A percentile compares a stretch with the other conserved stretches of the same genome.
These are phyloP conservation scores for Anaspis maculata DNA, from an alignment of 2,888 invertebrate species.

Conservation along the genomic window DNA sequence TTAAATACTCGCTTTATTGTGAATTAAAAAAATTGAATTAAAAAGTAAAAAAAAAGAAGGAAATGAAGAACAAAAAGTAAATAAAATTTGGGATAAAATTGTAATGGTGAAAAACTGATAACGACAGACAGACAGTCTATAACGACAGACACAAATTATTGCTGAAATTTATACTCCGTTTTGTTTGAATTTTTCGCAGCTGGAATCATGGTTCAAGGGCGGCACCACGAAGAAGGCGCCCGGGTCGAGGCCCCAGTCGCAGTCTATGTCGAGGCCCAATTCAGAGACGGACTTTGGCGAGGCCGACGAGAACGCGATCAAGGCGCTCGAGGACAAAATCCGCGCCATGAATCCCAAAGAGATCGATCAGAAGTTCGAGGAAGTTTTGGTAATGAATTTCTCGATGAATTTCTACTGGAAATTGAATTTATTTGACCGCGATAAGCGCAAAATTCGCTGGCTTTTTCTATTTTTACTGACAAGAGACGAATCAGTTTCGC, in stretches of 20 bases:
- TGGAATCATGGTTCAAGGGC: slow-evolving; percentile 39
- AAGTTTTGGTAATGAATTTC: slow-evolving; percentile 62
- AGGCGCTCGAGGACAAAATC: slow-evolving; percentile 49
- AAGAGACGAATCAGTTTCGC: no score
- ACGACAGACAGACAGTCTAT: not conserved
- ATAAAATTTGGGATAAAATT: no score
- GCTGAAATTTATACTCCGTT: not conserved
- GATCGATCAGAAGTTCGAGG: slow-evolving; percentile 66
- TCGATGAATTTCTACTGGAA: no score
- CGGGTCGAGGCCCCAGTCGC: slow-evolving; percentile 29
- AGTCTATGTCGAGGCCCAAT: slow-evolving; percentile 42
- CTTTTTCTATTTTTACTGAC: no score
- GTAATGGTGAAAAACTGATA: no score
- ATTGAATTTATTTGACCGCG: slow-evolving; percentile 4
- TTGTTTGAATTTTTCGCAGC: slow-evolving; percentile 23
- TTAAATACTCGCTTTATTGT: no score
- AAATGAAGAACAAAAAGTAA: no score
- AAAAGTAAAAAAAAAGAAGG: no score
- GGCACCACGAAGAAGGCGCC: slow-evolving; percentile 32
- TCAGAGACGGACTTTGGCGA: slow-evolving; percentile 54
- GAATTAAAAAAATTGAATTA: no score
- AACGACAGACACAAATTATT: not conserved
- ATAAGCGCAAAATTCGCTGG: no score
- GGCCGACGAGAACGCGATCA: slow-evolving; percentile 45
- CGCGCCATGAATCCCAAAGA: slow-evolving; percentile 60